Base-by-base conservation (phyloP, 2,113 vertebrate species). In the Eublepharis macularius region DNA sequence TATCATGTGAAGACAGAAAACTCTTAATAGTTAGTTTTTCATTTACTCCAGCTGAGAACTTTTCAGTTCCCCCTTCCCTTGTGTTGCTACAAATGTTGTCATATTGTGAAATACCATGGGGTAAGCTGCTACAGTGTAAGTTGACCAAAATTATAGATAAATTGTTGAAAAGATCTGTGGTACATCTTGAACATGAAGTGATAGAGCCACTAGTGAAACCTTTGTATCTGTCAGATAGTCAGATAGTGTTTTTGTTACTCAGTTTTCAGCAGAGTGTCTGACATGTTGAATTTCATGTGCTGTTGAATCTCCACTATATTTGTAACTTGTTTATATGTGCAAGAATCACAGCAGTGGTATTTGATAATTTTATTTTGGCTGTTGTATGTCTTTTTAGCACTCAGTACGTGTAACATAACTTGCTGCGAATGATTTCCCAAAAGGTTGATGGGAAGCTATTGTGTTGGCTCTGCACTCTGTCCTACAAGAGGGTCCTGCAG, bases 391-490 rank as follows among this genome's bases (percentile, higher is more conserved):
- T 81, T 89, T 90, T 49, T 79, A 83, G 2, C 65, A 81, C 65
- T 70, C 90, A 74, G 57, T 87, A 34, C 69, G 84, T 91, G 76
- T 86, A 86, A 80, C 77, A 82, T 87, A 86, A 57, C 6, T 4
- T 19, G 74, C 73, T 90, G 1, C 63, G 75, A 81, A 82, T 93
- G 80, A 69, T 95, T 93, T 95, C 80, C 92, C 92, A 68, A 93
- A 92, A 99, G 98, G 99, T 99, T 95, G 98, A 99, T 87, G 99
- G 99, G 11, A 99, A 99, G 87, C 96, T 99, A 68, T 92, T 99
- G 89, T 99, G 99, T 95, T 99, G 99, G 99, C 97, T 99, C 63
- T 99, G 99, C 93, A 99, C 99, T 0, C 96, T 99, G 86, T 99
- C 98, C 32, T 99, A 99, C 92, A 98, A 98, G 74, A 97, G 98